Evolutionary conservation across 2,888 invertebrate species (phyloP), one percentile per base, ranked within the genome.

Genomic region (Drosophila rellima): DNA sequence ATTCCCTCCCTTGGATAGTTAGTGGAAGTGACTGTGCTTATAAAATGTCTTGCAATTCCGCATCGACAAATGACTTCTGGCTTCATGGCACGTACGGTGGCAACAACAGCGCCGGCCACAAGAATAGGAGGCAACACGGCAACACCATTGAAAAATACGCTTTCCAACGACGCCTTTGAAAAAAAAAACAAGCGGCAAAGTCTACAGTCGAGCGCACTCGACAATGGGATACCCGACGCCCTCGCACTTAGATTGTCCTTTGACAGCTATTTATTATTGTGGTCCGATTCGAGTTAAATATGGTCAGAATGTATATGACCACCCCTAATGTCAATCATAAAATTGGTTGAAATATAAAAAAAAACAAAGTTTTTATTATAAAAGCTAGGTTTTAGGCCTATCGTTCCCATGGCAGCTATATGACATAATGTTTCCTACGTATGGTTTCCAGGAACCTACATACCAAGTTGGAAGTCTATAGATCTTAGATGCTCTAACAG

Each of bases 1-100:
- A 89, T 89, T 72, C 63, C 54, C 50, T 61, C 54, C 47, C 60
- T 50, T 50, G 74, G 57, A 69, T 70, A 78, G 78, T 78, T 84
- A 70, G 61, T 74, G 75, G 45, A 69, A 74, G 68, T 78, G 70
- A 73, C 82, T 78, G 59, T 70, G 79, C 89, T 88, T 87, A 89
- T 72, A 63, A 64, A 81, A 84, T 68, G 71, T 81, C 88, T 87
- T 84, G 70, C 70, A 74, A 82, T 88, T 70, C 69, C 64, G 57
- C 80, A 70, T 67, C 70, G 88, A 89, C 86, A 88, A 88, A 88
- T 89, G 70, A 79, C 70, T 71, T 68, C 74, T 54, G 79, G 70
- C 55, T 66, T 65, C 62, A 40, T 29, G 71, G 69, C 85, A 89
- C 82, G 76, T 81, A 67, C 72, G 37, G 48, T 50, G 56, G 29